Evolutionary conservation across 2,797 vertebrate genomes (phyloP).

Genomic region (Phoebastria nigripes): DNA sequence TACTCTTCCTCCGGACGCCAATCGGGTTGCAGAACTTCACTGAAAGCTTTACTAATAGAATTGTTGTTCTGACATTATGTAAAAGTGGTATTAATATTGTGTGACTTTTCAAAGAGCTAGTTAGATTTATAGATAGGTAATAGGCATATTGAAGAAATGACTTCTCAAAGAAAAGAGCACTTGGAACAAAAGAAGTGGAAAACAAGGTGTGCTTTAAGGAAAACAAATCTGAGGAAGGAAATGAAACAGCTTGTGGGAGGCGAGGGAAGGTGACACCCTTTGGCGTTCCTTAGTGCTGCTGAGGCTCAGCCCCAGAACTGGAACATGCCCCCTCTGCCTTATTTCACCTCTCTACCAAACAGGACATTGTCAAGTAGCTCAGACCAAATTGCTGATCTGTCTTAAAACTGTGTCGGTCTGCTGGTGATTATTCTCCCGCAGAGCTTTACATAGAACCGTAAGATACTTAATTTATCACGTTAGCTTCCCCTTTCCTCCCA

Average conservation of each 20-base stretch:
- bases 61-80: conserved; percentile 80
- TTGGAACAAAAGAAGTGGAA: conserved; percentile 72
- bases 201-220: conserved; percentile 58
- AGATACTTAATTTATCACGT: conserved; percentile 26
- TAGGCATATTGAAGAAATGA: conserved; percentile 72
- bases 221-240: conserved; percentile 65
- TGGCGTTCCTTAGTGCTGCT: conserved; percentile 40
- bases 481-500: conserved; percentile 36
- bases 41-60: conserved; percentile 88
- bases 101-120: conserved; percentile 76
- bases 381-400: conserved; percentile 55
- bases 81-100: conserved; percentile 76
- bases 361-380: conserved; percentile 64
- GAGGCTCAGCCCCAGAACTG: conserved; percentile 64
- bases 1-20: conserved; percentile 35
- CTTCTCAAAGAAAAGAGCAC: conserved; percentile 73
- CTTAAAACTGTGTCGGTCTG: conserved; percentile 38
- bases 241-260: conserved; percentile 55
- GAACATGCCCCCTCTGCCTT: conserved; percentile 66
- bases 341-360: conserved; percentile 59
- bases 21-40: conserved; percentile 69
- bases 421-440: not conserved
- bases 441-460: conserved; percentile 11
- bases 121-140: conserved; percentile 69
- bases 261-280: conserved; percentile 8